phyloP scores from a whole-genome alignment of 2,888 invertebrate genomes.

The Hylaea fasciaria region DNA sequence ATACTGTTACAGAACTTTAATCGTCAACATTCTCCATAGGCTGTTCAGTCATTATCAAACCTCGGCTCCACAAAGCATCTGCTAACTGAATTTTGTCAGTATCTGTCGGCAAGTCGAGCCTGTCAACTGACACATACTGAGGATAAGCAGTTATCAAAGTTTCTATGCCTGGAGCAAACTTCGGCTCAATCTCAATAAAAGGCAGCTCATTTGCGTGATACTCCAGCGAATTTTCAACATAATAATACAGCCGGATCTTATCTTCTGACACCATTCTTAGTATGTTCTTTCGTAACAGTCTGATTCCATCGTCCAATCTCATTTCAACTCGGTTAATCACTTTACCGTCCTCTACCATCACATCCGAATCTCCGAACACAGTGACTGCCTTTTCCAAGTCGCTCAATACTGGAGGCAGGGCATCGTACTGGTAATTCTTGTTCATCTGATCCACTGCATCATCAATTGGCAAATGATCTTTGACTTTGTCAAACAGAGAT shows the following conservation, averaged over 20 bases:
- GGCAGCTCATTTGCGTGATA: conserved; percentile 92
- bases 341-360: conserved; percentile 86
- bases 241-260: conserved; percentile 89
- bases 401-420: conserved; percentile 92
- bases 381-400: conserved; percentile 88
- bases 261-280: conserved; percentile 87
- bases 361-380: conserved; percentile 89
- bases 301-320: conserved; percentile 86
- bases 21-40: conserved; percentile 80
- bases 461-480: conserved; percentile 88
- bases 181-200: conserved; percentile 88
- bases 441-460: conserved; percentile 94
- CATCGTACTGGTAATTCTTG: conserved; percentile 92
- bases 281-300: conserved; percentile 85
- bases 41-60: conserved; percentile 89
- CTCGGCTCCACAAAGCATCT: conserved; percentile 92
- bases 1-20: conserved; percentile 1
- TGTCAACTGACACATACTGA: conserved; percentile 88
- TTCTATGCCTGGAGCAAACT: conserved; percentile 88
- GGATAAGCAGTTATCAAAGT: conserved; percentile 91
- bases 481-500: conserved; percentile 84
- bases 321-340: conserved; percentile 88
- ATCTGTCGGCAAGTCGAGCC: conserved; percentile 87
- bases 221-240: conserved; percentile 92
- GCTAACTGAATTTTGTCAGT: conserved; percentile 87